Evolutionary conservation across 2,113 vertebrate species (phyloP), one percentile per base, ranked within the genome.

Genomic region (Paratilapia polleni): DNA sequence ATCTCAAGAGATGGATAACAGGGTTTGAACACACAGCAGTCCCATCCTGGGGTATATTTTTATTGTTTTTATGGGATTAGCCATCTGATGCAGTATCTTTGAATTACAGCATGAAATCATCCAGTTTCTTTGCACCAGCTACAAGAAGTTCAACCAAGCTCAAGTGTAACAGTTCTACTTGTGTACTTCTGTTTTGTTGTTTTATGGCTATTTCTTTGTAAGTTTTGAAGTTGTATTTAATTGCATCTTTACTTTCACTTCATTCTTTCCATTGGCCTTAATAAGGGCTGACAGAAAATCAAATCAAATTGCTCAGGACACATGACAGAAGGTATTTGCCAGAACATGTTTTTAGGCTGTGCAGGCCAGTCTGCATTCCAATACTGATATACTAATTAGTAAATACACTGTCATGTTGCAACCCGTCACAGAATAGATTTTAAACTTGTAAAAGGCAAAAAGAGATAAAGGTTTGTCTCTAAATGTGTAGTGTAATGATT

Each of bases 1-100:
- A 58, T 88, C 92, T 92, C 90, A 83, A 59, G 82, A 87, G 78
- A 89, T n/a, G 31, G 78, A 77, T 92, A 92, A 93, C 85, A 86
- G 58, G 75, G 68, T 92, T 92, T 87, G 64, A 87, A 81, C 85
- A 84, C 74, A 79, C 77, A 77, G 56, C 26, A 75, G 79, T 74
- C 84, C 80, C 79, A 75, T 38, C 58, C 63, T 74, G 75, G 66
- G 52, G 19, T 73, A 26, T 82, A 60, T 87, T 90, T 90, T 89
- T 73, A 91, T 91, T 91, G 87, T 62, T 77, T 61, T 87, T 81
- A 76, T 68, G 49, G 74, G 88, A 88, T 88, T 79, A 73, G 20
- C 54, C 34, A 52, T 83, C 68, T 36, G 59, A 88, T 68, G 64
- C 68, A 52, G n/a, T 60, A 47, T 83, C 68, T 87, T 68, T 60